These are phyloP conservation scores for Centroberyx gerrardi DNA, from an alignment of 2,797 vertebrate genomes.

Conservation along the genomic window DNA sequence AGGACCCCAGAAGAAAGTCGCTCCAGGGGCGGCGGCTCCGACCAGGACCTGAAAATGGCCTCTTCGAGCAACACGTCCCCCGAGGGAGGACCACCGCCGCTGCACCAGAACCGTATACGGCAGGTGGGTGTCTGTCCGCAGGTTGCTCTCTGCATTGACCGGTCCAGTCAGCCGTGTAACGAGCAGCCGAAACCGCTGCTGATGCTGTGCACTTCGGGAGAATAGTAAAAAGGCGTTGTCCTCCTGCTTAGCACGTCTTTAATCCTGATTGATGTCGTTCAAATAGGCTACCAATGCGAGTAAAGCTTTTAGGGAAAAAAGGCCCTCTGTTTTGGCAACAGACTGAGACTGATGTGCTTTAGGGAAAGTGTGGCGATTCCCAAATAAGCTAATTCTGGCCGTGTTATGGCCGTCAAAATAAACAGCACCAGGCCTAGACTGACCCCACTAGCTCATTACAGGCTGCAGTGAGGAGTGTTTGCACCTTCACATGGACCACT, in stretches of 20 bases:
- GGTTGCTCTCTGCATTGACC: constrained; percentile 37
- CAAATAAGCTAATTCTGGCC: constrained; percentile 29
- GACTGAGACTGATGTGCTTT: background rate
- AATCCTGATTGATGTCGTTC: background rate
- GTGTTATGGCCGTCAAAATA: constrained; percentile 55
- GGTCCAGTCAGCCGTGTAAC: constrained; percentile 51
- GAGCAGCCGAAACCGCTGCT: constrained; percentile 43
- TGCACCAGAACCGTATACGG: constrained; percentile 89
- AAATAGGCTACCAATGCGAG: constrained; percentile 25
- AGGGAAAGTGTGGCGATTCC: constrained; percentile 2
- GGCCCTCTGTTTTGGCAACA: constrained; percentile 29
- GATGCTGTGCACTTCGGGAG: constrained; percentile 42
- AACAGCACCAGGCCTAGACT: constrained; percentile 50
- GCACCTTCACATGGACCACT: constrained; percentile 24
- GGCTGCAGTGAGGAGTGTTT: constrained; percentile 42
- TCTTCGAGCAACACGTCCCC: constrained; percentile 88
- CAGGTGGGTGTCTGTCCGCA: constrained; percentile 89
- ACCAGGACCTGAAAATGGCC: constrained; percentile 87
- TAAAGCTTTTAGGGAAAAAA: background rate
- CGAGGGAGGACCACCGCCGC: constrained; percentile 86
- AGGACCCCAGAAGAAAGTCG: constrained; percentile 80
- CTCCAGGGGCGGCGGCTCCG: constrained; percentile 82
- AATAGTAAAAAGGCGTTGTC: constrained; percentile 81
- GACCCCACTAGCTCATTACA: background rate
- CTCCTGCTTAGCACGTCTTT: constrained; percentile 59